Evolutionary conservation across 92 coral and sea anemone species (phyloP).

Genomic region (Phenganax stokvisi): DNA sequence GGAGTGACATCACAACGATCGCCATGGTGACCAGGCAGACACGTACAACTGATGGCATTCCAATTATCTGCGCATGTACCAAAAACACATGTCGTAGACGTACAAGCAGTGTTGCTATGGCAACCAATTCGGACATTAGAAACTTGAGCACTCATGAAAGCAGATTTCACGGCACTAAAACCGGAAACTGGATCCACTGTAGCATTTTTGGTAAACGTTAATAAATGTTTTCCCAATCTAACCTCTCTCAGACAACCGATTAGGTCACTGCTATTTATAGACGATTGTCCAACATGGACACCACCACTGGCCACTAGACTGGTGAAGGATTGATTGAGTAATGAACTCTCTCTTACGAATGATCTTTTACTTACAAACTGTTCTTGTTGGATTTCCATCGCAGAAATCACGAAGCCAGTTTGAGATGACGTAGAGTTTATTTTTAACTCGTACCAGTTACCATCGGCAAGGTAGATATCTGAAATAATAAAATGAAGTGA

Average conservation of each 20-base stretch:
- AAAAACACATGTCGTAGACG: slow-evolving; percentile 54
- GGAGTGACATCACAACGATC: slow-evolving; percentile 21
- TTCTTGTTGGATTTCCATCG: background rate
- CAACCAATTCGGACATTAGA: slow-evolving; percentile 60
- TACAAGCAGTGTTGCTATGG: slow-evolving; percentile 70
- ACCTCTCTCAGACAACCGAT: slow-evolving; percentile 79
- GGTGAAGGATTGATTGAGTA: slow-evolving; percentile 1
- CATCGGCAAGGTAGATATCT: slow-evolving; percentile 62
- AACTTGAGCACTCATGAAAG: slow-evolving; percentile 26
- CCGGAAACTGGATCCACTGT: slow-evolving; percentile 63
- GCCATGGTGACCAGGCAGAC: slow-evolving; percentile 78
- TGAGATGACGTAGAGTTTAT: slow-evolving; percentile 47
- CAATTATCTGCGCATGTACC: slow-evolving; percentile 75
- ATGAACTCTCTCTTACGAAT: background rate
- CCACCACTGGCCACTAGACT: slow-evolving; percentile 11
- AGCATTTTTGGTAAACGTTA: slow-evolving; percentile 67
- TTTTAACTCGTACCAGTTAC: slow-evolving; percentile 67
- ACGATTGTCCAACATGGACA: slow-evolving; percentile 17
- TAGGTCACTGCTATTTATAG: slow-evolving; percentile 13
- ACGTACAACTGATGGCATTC: slow-evolving; percentile 70
- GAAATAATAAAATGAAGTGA: background rate
- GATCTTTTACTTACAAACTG: background rate
- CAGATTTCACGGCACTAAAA: slow-evolving; percentile 35
- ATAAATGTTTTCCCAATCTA: slow-evolving; percentile 70
- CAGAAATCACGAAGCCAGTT: slow-evolving; percentile 39